Conservation (phyloP, 1,140 invertebrate genomes). For the Bombus sylvicola region DNA sequence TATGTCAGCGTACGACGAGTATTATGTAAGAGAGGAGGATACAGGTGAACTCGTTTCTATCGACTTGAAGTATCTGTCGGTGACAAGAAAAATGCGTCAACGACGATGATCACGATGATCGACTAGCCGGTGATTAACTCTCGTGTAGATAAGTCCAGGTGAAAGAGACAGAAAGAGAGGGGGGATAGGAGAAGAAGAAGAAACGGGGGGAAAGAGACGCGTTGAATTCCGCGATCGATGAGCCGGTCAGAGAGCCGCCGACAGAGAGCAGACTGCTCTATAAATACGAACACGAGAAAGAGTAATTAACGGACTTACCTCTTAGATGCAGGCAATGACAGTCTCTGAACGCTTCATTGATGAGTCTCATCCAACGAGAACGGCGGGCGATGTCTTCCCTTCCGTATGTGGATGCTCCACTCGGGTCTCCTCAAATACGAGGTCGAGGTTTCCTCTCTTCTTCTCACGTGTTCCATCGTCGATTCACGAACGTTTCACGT, state of each 20-base stretch:
- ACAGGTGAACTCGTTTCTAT: conserved; percentile 30
- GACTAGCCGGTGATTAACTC: conserved; percentile 6
- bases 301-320: conserved; percentile 63
- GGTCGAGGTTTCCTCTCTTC: conserved; percentile 79
- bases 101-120: neutral
- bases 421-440: conserved; percentile 79
- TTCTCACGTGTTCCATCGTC: conserved; percentile 70
- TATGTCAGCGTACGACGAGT: conserved; percentile 25
- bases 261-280: conserved; percentile 4
- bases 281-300: conserved; percentile 14
- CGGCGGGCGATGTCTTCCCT: conserved; percentile 77
- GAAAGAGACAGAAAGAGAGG: neutral
- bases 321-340: conserved; percentile 58
- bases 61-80: neutral
- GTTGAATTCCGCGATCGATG: conserved; percentile 36
- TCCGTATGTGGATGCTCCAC: conserved; percentile 82
- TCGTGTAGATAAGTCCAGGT: neutral
- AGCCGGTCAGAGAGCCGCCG: neutral
- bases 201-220: neutral
- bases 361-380: conserved; percentile 35
- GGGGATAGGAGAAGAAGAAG: neutral
- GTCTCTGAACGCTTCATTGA: conserved; percentile 59
- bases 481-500: neutral
- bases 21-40: conserved; percentile 19
- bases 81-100: conserved; percentile 12